Conservation (phyloP, 2,888 invertebrate genomes). For the Arenicola marina region DNA sequence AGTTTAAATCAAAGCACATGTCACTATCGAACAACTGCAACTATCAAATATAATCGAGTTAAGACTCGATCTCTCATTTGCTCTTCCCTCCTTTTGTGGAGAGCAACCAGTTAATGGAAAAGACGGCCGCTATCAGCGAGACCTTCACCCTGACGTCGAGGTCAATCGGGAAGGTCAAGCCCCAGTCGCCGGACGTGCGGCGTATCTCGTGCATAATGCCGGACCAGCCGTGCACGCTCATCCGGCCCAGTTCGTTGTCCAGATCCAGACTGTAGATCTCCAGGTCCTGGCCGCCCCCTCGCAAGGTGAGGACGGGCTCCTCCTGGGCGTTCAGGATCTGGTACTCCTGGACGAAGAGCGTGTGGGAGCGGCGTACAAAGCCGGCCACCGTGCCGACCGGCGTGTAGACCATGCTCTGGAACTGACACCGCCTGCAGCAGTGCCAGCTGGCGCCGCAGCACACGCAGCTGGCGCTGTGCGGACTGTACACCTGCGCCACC, state of each 20-base stretch:
- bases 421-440: constrained; percentile 24
- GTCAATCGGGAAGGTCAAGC: constrained; percentile 36
- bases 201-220: constrained; percentile 37
- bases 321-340: constrained; percentile 28
- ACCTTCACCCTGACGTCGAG: constrained; percentile 34
- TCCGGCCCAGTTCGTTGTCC: constrained; percentile 30
- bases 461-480: constrained; percentile 25
- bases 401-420: constrained; percentile 32
- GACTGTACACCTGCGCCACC: constrained; percentile 28
- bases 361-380: constrained; percentile 32
- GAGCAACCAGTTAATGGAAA: constrained; percentile 6
- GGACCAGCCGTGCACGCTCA: constrained; percentile 32
- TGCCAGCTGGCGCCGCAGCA: constrained; percentile 34
- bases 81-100: constrained; percentile 4
- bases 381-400: constrained; percentile 30
- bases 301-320: constrained; percentile 23
- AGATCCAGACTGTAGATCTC: constrained; percentile 27
- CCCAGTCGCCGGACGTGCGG: constrained; percentile 28
- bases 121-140: constrained; percentile 26
- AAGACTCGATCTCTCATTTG: too few species aligned
- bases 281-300: constrained; percentile 31
- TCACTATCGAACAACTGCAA: too few species aligned
- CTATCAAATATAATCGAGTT: too few species aligned
- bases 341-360: constrained; percentile 33
- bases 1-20: too few species aligned